A percentile compares a stretch with the other conserved stretches of the same genome.
Conservation (phyloP, 2,888 invertebrate genomes). For the Xanthia togata region DNA sequence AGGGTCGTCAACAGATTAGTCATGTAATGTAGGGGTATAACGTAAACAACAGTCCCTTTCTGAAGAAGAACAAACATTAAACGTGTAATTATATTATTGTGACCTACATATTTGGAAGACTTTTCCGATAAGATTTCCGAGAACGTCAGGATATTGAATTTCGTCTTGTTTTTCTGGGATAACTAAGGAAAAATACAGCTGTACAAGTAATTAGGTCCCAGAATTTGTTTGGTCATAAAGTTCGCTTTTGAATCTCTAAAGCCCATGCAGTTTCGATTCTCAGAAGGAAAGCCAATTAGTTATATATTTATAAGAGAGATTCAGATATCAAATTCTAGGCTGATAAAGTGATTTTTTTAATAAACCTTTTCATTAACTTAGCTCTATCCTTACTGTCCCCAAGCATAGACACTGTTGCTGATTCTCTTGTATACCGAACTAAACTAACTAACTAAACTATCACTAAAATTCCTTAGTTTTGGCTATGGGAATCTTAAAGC, state of each 20-base stretch:
- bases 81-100: constrained; percentile 2
- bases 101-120: constrained; percentile 22
- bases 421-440: too few species aligned
- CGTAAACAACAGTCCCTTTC: neutral
- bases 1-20: neutral
- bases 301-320: neutral
- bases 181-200: constrained; percentile 3
- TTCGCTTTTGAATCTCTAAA: neutral
- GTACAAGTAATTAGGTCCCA: constrained; percentile 3
- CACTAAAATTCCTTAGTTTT: too few species aligned
- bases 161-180: constrained; percentile 13
- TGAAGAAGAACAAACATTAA: constrained; percentile 10
- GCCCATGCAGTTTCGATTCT: neutral
- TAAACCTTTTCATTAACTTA: neutral
- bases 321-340: neutral
- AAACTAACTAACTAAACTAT: too few species aligned
- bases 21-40: neutral
- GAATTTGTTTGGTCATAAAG: neutral
- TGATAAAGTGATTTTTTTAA: neutral
- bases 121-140: constrained; percentile 26
- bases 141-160: constrained; percentile 18
- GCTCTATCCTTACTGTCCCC: neutral
- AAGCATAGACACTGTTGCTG: too few species aligned
- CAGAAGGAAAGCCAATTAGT: neutral
- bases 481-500: too few species aligned